phyloP scores from a whole-genome alignment of 1,140 invertebrate genomes.

The Drosophila kanapiae region DNA sequence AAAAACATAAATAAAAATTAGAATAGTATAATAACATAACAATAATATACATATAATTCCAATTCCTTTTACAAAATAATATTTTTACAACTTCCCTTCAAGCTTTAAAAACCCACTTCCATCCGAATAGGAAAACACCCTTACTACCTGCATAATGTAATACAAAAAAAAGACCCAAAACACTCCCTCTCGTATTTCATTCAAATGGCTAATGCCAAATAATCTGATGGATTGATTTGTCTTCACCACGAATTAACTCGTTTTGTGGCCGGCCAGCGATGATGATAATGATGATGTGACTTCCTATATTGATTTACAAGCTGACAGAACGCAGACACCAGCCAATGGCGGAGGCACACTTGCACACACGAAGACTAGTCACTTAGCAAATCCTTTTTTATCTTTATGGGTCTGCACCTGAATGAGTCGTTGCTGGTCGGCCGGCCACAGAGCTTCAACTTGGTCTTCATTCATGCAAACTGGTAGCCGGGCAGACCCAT shows the following conservation, averaged over 20 bases:
- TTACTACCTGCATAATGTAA: background rate
- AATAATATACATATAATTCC: no score
- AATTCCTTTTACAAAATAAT: no score
- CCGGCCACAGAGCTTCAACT: slow-evolving; percentile 27
- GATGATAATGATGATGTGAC: slow-evolving; percentile 36
- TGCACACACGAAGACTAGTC: slow-evolving; percentile 27
- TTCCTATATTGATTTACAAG: slow-evolving; percentile 72
- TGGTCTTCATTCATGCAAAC: slow-evolving; percentile 71
- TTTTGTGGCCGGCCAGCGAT: slow-evolving; percentile 38
- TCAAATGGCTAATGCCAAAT: slow-evolving; percentile 53
- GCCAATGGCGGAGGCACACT: slow-evolving; percentile 5
- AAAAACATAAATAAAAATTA: no score
- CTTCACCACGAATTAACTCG: slow-evolving; percentile 40
- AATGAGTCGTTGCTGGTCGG: slow-evolving; percentile 45
- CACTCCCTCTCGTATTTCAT: slow-evolving; percentile 39
- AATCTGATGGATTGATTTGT: slow-evolving; percentile 63
- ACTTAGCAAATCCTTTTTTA: slow-evolving; percentile 75
- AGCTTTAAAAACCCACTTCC: background rate
- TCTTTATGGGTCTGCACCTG: slow-evolving; percentile 53
- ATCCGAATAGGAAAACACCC: background rate
- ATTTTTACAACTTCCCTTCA: no score
- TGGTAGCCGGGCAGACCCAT: slow-evolving; percentile 73
- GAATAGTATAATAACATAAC: no score
- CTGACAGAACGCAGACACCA: slow-evolving; percentile 57
- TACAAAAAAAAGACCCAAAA: background rate